Conservation (phyloP, 2,113 vertebrate species). For the Australoheros scitulus region DNA sequence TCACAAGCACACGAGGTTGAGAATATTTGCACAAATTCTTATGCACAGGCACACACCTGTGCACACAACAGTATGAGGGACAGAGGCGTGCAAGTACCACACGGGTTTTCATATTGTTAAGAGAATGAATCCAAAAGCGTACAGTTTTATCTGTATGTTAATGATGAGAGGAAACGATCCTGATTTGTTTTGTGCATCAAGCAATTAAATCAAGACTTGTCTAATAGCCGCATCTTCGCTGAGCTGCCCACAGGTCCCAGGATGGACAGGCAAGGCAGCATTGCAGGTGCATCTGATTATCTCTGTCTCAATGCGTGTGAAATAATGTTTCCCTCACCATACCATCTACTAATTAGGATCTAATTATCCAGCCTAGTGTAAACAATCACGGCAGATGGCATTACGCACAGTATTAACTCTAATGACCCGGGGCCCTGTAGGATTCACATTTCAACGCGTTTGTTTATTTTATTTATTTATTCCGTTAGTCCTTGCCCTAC, state of each 20-base stretch:
- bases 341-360: constrained; percentile 93
- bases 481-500: constrained; percentile 83
- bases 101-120: constrained; percentile 43
- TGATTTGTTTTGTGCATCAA: constrained; percentile 21
- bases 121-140: constrained; percentile 26
- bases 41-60: not conserved
- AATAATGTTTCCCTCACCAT: constrained; percentile 74
- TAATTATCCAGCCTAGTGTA: constrained; percentile 95
- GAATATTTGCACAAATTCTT: not conserved
- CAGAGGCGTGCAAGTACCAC: constrained; percentile 4
- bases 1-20: not conserved
- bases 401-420: constrained; percentile 83
- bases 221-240: constrained; percentile 29
- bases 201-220: constrained; percentile 55
- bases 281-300: constrained; percentile 67
- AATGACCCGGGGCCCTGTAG: constrained; percentile 85
- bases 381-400: constrained; percentile 95
- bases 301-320: constrained; percentile 65
- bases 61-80: not conserved
- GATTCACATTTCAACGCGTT: constrained; percentile 81
- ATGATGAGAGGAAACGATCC: constrained; percentile 24
- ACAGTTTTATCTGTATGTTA: constrained; percentile 51
- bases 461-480: constrained; percentile 79
- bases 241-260: constrained; percentile 37
- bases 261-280: constrained; percentile 45